phyloP scores from a whole-genome alignment of 1,140 invertebrate species.

The Geopemphigus sp. region DNA sequence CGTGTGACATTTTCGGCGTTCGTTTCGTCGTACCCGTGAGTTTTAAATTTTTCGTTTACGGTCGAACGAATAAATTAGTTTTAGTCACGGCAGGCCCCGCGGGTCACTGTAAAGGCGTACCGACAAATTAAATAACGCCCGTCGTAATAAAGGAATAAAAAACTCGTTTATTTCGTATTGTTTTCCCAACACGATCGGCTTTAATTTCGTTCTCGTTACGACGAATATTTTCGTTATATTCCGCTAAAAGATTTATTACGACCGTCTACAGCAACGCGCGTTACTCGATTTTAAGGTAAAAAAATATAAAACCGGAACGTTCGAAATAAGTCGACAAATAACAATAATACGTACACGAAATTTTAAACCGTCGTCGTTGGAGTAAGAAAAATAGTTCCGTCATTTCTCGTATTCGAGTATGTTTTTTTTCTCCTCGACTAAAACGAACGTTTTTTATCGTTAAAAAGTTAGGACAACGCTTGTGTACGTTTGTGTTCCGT shows the following conservation, averaged over 20 bases:
- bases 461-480: background rate
- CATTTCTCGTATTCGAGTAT: background rate
- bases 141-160: background rate
- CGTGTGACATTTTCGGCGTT: too few species aligned
- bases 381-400: background rate
- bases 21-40: background rate
- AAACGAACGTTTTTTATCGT: background rate
- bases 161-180: too few species aligned
- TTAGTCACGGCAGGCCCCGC: background rate
- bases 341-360: background rate
- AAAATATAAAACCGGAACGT: background rate
- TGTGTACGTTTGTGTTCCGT: background rate
- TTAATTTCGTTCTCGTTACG: background rate
- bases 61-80: background rate
- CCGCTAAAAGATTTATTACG: too few species aligned
- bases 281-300: too few species aligned
- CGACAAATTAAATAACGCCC: conserved; percentile 25
- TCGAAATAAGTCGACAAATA: background rate
- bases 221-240: background rate
- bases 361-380: background rate
- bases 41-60: background rate
- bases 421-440: background rate
- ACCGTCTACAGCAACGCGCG: too few species aligned
- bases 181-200: background rate
- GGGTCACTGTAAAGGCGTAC: background rate